Conservation (phyloP, 1,140 invertebrate species). For the Meloidogyne floridensis region DNA sequence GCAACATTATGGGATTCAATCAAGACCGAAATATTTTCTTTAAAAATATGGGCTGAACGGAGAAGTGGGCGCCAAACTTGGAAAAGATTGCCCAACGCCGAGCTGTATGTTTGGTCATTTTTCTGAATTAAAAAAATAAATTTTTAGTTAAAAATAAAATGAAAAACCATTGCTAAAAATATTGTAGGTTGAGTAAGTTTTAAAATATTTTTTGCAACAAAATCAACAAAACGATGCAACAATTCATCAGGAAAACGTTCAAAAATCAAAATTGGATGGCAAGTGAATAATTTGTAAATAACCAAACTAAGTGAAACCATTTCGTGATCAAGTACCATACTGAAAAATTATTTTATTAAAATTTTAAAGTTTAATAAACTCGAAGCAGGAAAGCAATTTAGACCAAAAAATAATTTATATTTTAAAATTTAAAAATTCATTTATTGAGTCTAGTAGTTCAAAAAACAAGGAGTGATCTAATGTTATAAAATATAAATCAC, state of each 20-base stretch:
- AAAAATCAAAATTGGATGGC: constrained; percentile 34
- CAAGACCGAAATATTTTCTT: constrained; percentile 5
- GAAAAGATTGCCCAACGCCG: constrained; percentile 27
- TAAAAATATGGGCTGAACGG: constrained; percentile 12
- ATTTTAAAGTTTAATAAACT: neutral
- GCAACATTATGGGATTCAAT: constrained; percentile 16
- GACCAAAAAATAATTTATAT: too few relatives aligned
- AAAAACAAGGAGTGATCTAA: too few relatives aligned
- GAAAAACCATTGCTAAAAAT: constrained; percentile 14
- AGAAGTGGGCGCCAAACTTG: constrained; percentile 29
- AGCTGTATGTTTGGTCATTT: constrained; percentile 27
- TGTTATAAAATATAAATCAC: neutral
- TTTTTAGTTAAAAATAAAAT: neutral
- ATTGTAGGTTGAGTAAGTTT: constrained; percentile 23
- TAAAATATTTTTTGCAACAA: constrained; percentile 24
- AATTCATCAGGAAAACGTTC: constrained; percentile 31
- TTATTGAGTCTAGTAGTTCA: too few relatives aligned
- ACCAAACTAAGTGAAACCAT: constrained; percentile 33
- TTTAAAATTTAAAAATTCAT: too few relatives aligned
- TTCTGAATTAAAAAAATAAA: constrained; percentile 14
- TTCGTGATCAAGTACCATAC: constrained; percentile 28
- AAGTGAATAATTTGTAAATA: constrained; percentile 34
- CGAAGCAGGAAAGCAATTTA: too few relatives aligned
- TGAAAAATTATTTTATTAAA: constrained; percentile 4
- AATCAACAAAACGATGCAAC: constrained; percentile 33